These are phyloP conservation scores for Oasisia sp. DNA, from an alignment of 2,888 invertebrate genomes.

Conservation along the genomic window DNA sequence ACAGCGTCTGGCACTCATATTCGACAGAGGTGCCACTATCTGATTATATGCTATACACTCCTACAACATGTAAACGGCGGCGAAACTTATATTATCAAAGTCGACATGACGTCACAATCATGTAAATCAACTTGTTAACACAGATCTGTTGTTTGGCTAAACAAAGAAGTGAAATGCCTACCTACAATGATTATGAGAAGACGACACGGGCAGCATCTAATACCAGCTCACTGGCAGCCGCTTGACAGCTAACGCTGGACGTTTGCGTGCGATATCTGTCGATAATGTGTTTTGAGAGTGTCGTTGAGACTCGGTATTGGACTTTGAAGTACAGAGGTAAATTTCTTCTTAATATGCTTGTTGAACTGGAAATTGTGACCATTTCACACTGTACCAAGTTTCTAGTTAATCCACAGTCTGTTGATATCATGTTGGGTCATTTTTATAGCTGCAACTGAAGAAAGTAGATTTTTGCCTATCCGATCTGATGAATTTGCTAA, in stretches of 20 bases:
- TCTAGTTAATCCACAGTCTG: constrained; percentile 8
- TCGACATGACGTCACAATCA: too few relatives aligned
- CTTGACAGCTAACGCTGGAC: not conserved
- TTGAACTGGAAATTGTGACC: not conserved
- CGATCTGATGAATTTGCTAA: not conserved
- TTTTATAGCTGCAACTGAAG: not conserved
- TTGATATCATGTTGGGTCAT: not conserved
- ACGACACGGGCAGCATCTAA: not conserved
- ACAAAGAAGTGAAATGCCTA: constrained; percentile 20
- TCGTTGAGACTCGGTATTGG: not conserved
- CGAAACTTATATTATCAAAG: too few relatives aligned
- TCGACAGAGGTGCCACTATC: too few relatives aligned
- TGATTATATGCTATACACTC: too few relatives aligned
- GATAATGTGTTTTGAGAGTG: not conserved
- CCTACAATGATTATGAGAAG: not conserved
- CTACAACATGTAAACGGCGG: too few relatives aligned
- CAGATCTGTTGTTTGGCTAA: too few relatives aligned
- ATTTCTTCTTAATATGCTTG: not conserved
- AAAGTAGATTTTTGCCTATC: not conserved
- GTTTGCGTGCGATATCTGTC: constrained; percentile 4
- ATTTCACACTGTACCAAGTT: not conserved
- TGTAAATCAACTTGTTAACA: too few relatives aligned
- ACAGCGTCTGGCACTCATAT: too few relatives aligned
- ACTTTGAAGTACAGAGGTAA: not conserved
- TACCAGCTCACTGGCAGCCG: not conserved